Evolutionary conservation across 2,888 invertebrate genomes (phyloP).

Genomic region (Cerastoderma edule): DNA sequence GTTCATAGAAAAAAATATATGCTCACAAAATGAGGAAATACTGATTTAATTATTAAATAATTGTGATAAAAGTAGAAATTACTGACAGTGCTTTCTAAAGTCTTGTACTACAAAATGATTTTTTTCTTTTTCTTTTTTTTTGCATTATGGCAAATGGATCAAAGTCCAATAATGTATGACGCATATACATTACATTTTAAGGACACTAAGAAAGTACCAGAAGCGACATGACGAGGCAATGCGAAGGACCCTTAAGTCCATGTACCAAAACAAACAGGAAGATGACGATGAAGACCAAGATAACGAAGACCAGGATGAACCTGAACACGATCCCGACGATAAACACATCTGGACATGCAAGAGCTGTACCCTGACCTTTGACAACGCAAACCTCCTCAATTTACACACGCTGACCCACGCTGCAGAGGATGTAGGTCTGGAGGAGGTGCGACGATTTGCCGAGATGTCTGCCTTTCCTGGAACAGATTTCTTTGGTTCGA

Average conservation of each 20-base stretch:
- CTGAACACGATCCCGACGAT: constrained; percentile 61
- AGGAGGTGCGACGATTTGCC: constrained; percentile 65
- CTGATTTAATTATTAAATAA: too few species aligned
- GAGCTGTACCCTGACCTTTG: constrained; percentile 83
- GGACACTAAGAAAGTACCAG: constrained; percentile 80
- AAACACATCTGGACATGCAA: constrained; percentile 67
- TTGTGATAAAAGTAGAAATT: too few species aligned
- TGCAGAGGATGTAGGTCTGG: constrained; percentile 82
- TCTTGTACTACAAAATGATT: too few species aligned
- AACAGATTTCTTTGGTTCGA: constrained; percentile 1
- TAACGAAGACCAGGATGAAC: constrained; percentile 63
- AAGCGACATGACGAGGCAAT: constrained; percentile 74
- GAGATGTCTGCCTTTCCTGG: constrained; percentile 16
- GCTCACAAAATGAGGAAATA: too few species aligned
- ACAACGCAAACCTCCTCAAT: constrained; percentile 84
- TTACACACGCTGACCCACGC: constrained; percentile 86
- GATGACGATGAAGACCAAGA: constrained; percentile 63
- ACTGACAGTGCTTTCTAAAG: too few species aligned
- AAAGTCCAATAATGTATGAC: too few species aligned
- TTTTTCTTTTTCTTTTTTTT: too few species aligned
- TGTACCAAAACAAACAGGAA: constrained; percentile 81
- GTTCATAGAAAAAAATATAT: too few species aligned
- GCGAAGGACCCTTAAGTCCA: constrained; percentile 76
- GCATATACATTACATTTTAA: constrained; percentile 54
- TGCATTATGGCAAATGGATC: too few species aligned